Evolutionary conservation across 2,113 vertebrate genomes (phyloP).

Genomic region (western clawed frog (Xenopus tropicalis)): UCB_Xtro_10.0 CM004452.2:17822501-17823000

Average conservation of each 20-base stretch:
- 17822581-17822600: not conserved
- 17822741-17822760: constrained; percentile 6
- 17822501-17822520: not conserved
- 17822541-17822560: not conserved
- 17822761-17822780: constrained; percentile 6
- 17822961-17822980: no score
- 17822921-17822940: no score
- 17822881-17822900: no score
- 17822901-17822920: no score
- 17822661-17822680: constrained; percentile 17
- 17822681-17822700: constrained; percentile 41
- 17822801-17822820: no score
- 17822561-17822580: not conserved
- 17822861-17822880: no score
- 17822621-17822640: not conserved
- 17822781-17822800: not conserved
- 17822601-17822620: constrained; percentile 18
- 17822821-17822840: no score
- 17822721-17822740: constrained; percentile 28
- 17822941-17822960: no score
- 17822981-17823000: no score
- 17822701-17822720: constrained; percentile 19
- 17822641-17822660: constrained; percentile 7
- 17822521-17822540: not conserved
- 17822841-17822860: no score